Evolutionary conservation across 1,140 invertebrate species (phyloP).

Genomic region (Dreissena polymorpha): DNA sequence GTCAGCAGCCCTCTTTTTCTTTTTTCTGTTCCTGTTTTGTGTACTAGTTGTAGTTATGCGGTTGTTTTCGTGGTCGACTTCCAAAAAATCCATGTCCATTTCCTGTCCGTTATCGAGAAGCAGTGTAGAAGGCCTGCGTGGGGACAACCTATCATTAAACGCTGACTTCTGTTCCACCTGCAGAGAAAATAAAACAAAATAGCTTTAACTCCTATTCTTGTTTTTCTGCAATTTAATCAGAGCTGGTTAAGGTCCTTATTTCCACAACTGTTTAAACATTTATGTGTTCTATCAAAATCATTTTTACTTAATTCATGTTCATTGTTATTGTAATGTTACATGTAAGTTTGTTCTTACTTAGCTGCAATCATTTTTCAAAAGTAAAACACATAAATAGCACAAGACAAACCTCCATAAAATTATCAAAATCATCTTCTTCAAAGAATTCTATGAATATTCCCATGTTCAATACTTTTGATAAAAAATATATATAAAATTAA

Average conservation of each 20-base stretch:
- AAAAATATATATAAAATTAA: too few relatives aligned
- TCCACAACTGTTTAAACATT: too few relatives aligned
- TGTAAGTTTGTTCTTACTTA: too few relatives aligned
- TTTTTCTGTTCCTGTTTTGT: constrained; percentile 68
- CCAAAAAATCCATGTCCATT: constrained; percentile 66
- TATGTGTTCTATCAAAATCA: too few relatives aligned
- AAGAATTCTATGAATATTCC: constrained; percentile 5
- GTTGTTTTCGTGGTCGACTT: constrained; percentile 48
- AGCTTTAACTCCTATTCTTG: not conserved
- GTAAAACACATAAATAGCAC: too few relatives aligned
- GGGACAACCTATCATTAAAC: constrained; percentile 60
- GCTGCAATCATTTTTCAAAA: too few relatives aligned
- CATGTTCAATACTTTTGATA: not conserved
- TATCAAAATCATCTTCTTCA: too few relatives aligned
- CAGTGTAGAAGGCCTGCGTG: constrained; percentile 68
- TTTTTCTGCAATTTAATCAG: not conserved
- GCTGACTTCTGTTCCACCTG: constrained; percentile 70
- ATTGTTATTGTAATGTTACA: too few relatives aligned
- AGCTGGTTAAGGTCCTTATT: too few relatives aligned
- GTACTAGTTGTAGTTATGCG: constrained; percentile 22
- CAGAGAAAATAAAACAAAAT: constrained; percentile 16
- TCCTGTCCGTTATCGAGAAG: constrained; percentile 71
- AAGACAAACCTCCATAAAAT: too few relatives aligned
- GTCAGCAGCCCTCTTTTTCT: constrained; percentile 72
- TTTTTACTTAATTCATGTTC: too few relatives aligned